Evolutionary conservation across 2,113 vertebrate genomes (phyloP), one percentile per base, ranked within the genome.

Genomic region (Hippoglossus stenolepis): DNA sequence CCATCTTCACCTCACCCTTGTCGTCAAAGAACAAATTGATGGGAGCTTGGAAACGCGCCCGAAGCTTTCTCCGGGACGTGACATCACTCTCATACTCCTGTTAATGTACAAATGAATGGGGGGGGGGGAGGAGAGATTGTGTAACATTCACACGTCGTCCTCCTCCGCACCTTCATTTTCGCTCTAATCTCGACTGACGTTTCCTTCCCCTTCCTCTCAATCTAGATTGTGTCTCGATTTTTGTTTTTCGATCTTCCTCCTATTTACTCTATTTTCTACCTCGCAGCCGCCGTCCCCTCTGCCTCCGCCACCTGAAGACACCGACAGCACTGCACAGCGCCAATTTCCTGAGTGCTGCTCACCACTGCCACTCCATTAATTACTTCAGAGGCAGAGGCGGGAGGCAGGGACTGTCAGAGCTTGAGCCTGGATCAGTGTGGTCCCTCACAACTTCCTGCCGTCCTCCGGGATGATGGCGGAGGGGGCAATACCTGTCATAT

Each of bases 321-420:
- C 77, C 85, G 79, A 79, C 68, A 90, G 58, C 66, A 47, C 82
- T 80, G 77, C 47, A 56, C 65, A 51, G 70, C 85, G 79, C 86
- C 90, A 87, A 75, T 87, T 81, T 90, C 87, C 89, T 90, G 85
- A 76, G 86, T 90, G 87, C 86, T 88, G 87, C 90, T 80, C 84
- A 87, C 77, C 73, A 23, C 59, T 61, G 70, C 68, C 77, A 73
- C 79, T 88, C 80, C 84, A 88, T 91, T 91, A 90, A 92, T 91
- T 86, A 90, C 80, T 83, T 82, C 82, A 81, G 89, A 77, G 82
- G 87, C 69, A 70, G 73, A 73, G 60, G 67, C 53, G 71, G 83
- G 83, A 85, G 75, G 81, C 31, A 63, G 53, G 65, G 81, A 73
- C 81, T 73, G 89, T 80, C 84, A 87, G 54, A 84, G 82, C 84